phyloP scores from a whole-genome alignment of 2,797 vertebrate species.

The Phoxinus dragarum region DNA sequence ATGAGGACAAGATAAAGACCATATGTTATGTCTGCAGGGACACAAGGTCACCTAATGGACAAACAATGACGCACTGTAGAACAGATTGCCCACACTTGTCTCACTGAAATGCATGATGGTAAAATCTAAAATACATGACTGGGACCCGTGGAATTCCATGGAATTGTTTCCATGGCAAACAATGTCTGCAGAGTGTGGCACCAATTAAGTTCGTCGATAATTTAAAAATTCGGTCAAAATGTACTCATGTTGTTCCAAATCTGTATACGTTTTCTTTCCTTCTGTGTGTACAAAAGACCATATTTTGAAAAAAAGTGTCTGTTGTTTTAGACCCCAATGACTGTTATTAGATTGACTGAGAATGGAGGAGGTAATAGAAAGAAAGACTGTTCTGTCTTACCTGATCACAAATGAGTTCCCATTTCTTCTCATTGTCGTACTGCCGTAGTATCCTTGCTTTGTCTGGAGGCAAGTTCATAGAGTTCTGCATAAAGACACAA shows the following conservation, averaged over 20 bases:
- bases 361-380: background rate
- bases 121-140: slow-evolving; percentile 11
- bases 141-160: background rate
- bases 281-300: background rate
- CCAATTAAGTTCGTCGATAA: background rate
- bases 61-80: slow-evolving; percentile 5
- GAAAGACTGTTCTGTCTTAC: slow-evolving; percentile 69
- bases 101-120: background rate
- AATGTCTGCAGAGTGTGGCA: background rate
- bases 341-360: background rate
- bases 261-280: background rate
- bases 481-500: slow-evolving; percentile 81
- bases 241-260: background rate
- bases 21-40: slow-evolving; percentile 19
- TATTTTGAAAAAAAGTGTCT: background rate
- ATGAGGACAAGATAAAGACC: background rate
- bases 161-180: background rate
- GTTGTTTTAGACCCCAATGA: background rate
- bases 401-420: slow-evolving; percentile 99
- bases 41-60: slow-evolving; percentile 20
- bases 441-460: slow-evolving; percentile 94
- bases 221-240: background rate
- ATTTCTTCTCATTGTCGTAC: slow-evolving; percentile 98
- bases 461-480: slow-evolving; percentile 98
- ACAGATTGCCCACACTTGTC: slow-evolving; percentile 4